Evolutionary conservation across 2,113 vertebrate genomes (phyloP).

Genomic region (Peromyscus californicus): DNA sequence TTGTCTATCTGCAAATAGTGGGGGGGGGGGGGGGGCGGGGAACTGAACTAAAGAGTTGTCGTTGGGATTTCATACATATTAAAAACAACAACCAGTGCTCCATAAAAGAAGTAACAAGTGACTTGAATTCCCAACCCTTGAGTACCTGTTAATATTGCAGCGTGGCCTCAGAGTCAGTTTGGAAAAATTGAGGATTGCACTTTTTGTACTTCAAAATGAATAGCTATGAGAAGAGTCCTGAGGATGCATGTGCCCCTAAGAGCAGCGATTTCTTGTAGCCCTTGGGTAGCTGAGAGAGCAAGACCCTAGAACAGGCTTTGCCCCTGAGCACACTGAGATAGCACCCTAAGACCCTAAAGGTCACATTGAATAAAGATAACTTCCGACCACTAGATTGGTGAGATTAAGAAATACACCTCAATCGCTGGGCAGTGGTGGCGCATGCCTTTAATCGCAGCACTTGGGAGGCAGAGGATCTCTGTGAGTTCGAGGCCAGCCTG

Average conservation of each 20-base stretch:
- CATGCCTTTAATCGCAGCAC: too few relatives aligned
- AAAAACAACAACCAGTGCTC: not conserved
- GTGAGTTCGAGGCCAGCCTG: too few relatives aligned
- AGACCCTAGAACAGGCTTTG: not conserved
- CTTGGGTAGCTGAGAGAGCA: not conserved
- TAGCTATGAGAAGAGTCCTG: not conserved
- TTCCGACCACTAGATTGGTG: not conserved
- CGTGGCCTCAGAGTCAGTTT: too few relatives aligned
- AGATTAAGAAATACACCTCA: not conserved
- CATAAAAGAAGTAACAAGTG: not conserved
- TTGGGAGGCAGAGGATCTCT: too few relatives aligned
- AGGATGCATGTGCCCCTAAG: not conserved
- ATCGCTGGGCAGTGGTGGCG: too few relatives aligned
- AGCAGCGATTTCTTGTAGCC: not conserved
- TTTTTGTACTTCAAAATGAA: not conserved
- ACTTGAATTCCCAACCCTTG: not conserved
- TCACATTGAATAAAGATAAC: not conserved
- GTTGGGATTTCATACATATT: not conserved
- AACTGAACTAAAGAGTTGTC: not conserved
- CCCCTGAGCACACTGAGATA: not conserved
- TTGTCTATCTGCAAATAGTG: not conserved
- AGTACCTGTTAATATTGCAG: not conserved
- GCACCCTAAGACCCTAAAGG: too few relatives aligned
- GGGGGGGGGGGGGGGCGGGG: fast-evolving
- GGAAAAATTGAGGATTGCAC: not conserved